These are phyloP conservation scores for Eupsilia transversa DNA, from an alignment of 2,888 invertebrate species.

Conservation along the genomic window DNA sequence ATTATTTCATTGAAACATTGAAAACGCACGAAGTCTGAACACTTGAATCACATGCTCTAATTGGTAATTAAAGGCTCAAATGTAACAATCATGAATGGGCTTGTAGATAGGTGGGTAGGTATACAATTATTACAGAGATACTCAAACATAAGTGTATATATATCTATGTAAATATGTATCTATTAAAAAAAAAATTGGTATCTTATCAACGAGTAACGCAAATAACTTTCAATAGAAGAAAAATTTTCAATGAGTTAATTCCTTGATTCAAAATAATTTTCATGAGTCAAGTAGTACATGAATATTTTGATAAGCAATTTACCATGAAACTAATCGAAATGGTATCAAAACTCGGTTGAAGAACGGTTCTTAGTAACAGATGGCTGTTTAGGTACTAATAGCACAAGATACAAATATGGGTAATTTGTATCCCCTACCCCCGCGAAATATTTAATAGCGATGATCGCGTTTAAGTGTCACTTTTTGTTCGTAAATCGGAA, in stretches of 20 bases:
- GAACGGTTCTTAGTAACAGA: neutral
- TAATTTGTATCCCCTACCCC: too few relatives aligned
- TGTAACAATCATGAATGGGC: slow-evolving; percentile 46
- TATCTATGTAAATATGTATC: too few relatives aligned
- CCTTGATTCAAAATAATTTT: neutral
- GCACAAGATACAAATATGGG: neutral
- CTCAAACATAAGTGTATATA: neutral
- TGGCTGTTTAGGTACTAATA: neutral
- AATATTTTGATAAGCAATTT: neutral
- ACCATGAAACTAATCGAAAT: neutral
- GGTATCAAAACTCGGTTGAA: neutral
- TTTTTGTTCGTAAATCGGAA: too few relatives aligned
- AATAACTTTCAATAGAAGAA: neutral
- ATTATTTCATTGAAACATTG: slow-evolving; percentile 17
- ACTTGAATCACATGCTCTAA: slow-evolving; percentile 34
- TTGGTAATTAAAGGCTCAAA: slow-evolving; percentile 52
- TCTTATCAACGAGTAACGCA: slow-evolving; percentile 1
- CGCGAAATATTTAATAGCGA: too few relatives aligned
- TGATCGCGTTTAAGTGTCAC: too few relatives aligned
- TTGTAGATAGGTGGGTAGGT: neutral
- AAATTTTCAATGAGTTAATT: neutral
- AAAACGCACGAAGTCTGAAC: slow-evolving; percentile 26
- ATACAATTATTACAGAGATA: neutral
- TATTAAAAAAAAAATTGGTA: neutral
- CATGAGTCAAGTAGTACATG: neutral